These are phyloP conservation scores for Timandra comae DNA, from an alignment of 2,888 invertebrate species.

Conservation along the genomic window DNA sequence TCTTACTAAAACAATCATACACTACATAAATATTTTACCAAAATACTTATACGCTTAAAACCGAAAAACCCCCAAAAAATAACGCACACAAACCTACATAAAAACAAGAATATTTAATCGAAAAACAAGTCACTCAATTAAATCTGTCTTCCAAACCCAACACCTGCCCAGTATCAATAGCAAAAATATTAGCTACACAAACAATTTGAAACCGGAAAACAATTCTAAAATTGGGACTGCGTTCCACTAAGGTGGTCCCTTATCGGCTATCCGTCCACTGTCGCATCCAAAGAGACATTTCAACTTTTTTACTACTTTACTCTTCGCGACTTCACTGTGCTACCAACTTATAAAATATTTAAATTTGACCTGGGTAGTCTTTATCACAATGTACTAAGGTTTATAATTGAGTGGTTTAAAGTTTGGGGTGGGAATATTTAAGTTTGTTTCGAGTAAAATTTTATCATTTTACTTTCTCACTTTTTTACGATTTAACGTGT, in stretches of 20 bases:
- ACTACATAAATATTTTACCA: too few species aligned
- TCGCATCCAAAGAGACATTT: conserved; percentile 73
- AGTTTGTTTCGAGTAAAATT: conserved; percentile 46
- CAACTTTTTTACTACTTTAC: conserved; percentile 72
- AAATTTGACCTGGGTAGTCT: neutral
- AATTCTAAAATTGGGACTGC: conserved; percentile 57
- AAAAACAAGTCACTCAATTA: neutral
- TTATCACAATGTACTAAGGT: conserved; percentile 16
- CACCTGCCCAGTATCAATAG: conserved; percentile 15
- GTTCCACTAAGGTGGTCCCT: conserved; percentile 69
- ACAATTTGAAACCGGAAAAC: conserved; percentile 63
- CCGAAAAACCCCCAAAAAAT: too few species aligned
- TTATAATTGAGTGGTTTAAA: conserved; percentile 13
- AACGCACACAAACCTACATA: too few species aligned
- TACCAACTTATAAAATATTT: conserved; percentile 20
- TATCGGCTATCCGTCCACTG: conserved; percentile 63
- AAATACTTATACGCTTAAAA: too few species aligned
- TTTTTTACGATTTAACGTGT: conserved; percentile 73
- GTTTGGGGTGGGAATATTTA: conserved; percentile 1
- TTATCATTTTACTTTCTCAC: conserved; percentile 75
- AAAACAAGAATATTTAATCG: conserved; percentile 2
- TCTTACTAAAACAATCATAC: too few species aligned
- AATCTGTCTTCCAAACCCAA: too few species aligned
- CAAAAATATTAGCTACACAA: conserved; percentile 24
- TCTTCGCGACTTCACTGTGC: conserved; percentile 66